phyloP scores from a whole-genome alignment of 2,888 invertebrate species.

The Caenorhabditis becei region DNA sequence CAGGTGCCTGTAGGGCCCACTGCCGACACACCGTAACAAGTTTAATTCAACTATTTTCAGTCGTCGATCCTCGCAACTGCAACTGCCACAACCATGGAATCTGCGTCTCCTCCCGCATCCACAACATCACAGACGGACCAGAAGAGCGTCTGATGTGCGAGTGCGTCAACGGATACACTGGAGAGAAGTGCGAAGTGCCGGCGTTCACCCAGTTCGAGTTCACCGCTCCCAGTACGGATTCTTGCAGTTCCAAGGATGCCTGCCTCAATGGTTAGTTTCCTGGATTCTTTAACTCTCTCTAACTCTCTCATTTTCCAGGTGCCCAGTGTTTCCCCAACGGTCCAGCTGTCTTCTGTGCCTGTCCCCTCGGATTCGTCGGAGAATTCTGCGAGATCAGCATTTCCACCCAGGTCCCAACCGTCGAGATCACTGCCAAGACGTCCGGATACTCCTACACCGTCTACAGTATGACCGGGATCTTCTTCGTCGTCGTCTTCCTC shows the following conservation, averaged over 20 bases:
- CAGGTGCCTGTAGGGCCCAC: constrained; percentile 1
- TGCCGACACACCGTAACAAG: not conserved
- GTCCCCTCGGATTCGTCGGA: constrained; percentile 46
- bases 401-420: constrained; percentile 8
- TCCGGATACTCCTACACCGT: constrained; percentile 32
- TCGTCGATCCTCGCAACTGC: constrained; percentile 55
- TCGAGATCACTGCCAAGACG: constrained; percentile 10
- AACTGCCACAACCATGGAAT: constrained; percentile 44
- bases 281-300: not conserved
- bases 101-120: constrained; percentile 40
- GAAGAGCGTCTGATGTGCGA: constrained; percentile 46
- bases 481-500: constrained; percentile 2
- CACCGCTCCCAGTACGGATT: constrained; percentile 25
- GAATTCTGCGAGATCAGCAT: constrained; percentile 51
- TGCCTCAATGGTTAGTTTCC: constrained; percentile 55
- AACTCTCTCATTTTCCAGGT: constrained; percentile 23
- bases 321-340: constrained; percentile 58
- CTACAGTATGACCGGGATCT: constrained; percentile 23
- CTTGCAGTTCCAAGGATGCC: constrained; percentile 41
- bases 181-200: constrained; percentile 47
- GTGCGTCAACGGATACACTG: constrained; percentile 45
- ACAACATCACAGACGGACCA: not conserved
- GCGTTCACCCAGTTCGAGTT: constrained; percentile 32
- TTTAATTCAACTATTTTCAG: constrained; percentile 34
- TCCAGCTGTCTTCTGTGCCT: constrained; percentile 46